Conservation (phyloP, 2,888 invertebrate genomes). For the Charanyca ferruginea region DNA sequence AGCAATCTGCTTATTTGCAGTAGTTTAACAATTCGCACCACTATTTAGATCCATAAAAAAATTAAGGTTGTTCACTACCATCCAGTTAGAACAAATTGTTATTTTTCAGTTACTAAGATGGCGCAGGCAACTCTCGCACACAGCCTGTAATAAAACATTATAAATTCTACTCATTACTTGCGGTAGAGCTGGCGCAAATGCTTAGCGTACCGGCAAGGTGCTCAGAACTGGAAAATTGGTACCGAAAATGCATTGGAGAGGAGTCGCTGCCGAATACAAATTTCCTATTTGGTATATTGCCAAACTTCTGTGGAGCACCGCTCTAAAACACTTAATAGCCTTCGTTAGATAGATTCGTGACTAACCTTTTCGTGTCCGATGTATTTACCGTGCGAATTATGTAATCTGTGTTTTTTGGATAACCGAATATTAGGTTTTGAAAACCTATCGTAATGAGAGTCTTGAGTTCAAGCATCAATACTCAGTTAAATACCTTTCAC, state of each 20-base stretch:
- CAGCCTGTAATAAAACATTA: conserved; percentile 43
- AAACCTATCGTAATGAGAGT: neutral
- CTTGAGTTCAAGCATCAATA: neutral
- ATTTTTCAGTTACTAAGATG: conserved; percentile 5
- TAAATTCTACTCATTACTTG: conserved; percentile 38
- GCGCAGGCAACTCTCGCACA: neutral
- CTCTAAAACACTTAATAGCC: conserved; percentile 35
- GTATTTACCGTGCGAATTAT: conserved; percentile 19
- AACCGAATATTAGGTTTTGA: conserved; percentile 1
- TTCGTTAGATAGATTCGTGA: conserved; percentile 38
- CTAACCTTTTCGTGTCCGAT: conserved; percentile 29
- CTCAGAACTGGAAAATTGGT: conserved; percentile 73
- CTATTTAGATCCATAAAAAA: neutral
- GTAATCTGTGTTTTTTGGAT: conserved; percentile 15
- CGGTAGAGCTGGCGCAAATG: conserved; percentile 53
- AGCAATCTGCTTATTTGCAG: neutral
- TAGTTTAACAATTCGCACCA: neutral
- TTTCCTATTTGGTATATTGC: conserved; percentile 70
- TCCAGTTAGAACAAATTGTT: neutral
- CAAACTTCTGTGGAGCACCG: conserved; percentile 60
- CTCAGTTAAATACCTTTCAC: neutral
- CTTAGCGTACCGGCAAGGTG: conserved; percentile 53
- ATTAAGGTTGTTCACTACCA: neutral
- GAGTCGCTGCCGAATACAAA: conserved; percentile 63
- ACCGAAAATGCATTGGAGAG: conserved; percentile 67